Evolutionary conservation across 2,888 invertebrate species (phyloP).

Genomic region (Pseudococcus jackbeardsleyi): DNA sequence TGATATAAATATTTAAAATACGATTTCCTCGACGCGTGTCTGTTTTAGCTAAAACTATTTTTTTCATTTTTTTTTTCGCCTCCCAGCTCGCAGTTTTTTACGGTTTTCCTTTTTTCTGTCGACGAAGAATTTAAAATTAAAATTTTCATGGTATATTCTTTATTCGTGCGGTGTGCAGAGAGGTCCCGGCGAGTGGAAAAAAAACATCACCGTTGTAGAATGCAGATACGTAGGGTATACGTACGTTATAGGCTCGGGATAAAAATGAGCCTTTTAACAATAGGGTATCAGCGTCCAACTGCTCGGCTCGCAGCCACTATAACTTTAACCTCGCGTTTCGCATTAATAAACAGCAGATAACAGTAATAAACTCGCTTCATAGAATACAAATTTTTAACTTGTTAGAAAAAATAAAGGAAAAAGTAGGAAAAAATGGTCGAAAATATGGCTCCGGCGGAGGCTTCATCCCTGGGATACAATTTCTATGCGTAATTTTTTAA

Average conservation of each 20-base stretch:
- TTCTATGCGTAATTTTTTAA: conserved; percentile 48
- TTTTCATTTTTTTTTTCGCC: not conserved
- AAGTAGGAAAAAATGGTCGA: not conserved
- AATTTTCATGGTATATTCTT: conserved; percentile 31
- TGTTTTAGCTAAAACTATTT: conserved; percentile 38
- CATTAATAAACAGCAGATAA: conserved; percentile 62
- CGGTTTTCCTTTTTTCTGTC: conserved; percentile 24
- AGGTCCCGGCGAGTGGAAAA: not conserved
- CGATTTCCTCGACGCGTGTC: conserved; percentile 40
- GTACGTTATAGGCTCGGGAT: conserved; percentile 33
- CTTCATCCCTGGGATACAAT: conserved; percentile 22
- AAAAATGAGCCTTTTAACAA: conserved; percentile 57
- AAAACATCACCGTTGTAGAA: conserved; percentile 1
- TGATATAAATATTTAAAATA: conserved; percentile 41
- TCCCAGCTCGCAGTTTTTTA: not conserved
- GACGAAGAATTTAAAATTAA: conserved; percentile 55
- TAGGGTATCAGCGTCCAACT: conserved; percentile 43
- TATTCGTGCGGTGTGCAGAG: not conserved
- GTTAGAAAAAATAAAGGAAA: conserved; percentile 1
- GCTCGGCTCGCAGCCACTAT: conserved; percentile 42
- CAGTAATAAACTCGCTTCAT: conserved; percentile 56
- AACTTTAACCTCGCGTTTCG: conserved; percentile 62
- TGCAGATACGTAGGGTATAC: not conserved
- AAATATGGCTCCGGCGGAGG: conserved; percentile 16
- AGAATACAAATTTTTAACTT: conserved; percentile 59